Conservation (phyloP, 2,113 vertebrate genomes). For the Oreochromis spilurus region DNA sequence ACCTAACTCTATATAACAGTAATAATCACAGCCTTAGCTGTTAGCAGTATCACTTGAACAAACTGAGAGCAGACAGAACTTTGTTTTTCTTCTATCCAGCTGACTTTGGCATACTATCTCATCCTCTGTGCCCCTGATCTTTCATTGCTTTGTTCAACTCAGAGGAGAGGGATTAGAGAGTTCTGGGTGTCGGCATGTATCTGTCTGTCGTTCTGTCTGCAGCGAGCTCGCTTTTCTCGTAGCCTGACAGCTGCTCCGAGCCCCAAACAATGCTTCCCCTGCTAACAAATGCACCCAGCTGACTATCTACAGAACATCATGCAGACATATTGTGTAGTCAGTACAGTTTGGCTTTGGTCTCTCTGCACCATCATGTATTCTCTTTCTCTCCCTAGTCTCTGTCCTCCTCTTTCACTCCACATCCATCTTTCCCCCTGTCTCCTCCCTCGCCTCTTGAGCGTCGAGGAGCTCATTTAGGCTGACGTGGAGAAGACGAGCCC, state of each 20-base stretch:
- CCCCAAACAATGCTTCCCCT: constrained; percentile 21
- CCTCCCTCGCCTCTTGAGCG: background rate
- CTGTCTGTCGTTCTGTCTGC: constrained; percentile 30
- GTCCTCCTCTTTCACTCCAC: background rate
- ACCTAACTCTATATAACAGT: background rate
- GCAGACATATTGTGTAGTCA: constrained; percentile 41
- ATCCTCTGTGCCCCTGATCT: constrained; percentile 18
- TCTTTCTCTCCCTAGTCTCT: background rate
- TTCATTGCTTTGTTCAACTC: constrained; percentile 29
- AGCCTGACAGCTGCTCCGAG: constrained; percentile 60
- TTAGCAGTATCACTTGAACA: background rate
- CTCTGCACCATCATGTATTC: background rate
- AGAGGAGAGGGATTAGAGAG: constrained; percentile 44
- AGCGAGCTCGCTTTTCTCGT: background rate
- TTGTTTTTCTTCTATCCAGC: constrained; percentile 13
- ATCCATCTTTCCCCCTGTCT: background rate
- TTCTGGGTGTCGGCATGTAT: constrained; percentile 31
- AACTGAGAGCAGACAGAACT: constrained; percentile 4
- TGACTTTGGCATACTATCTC: constrained; percentile 18
- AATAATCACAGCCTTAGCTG: background rate
- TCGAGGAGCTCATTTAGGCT: constrained; percentile 56
- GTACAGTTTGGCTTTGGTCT: constrained; percentile 5
- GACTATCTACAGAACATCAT: constrained; percentile 38
- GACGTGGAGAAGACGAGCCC: constrained; percentile 41
- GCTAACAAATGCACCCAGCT: constrained; percentile 52